phyloP scores from a whole-genome alignment of 2,888 invertebrate species.

The Andrena marginata region DNA sequence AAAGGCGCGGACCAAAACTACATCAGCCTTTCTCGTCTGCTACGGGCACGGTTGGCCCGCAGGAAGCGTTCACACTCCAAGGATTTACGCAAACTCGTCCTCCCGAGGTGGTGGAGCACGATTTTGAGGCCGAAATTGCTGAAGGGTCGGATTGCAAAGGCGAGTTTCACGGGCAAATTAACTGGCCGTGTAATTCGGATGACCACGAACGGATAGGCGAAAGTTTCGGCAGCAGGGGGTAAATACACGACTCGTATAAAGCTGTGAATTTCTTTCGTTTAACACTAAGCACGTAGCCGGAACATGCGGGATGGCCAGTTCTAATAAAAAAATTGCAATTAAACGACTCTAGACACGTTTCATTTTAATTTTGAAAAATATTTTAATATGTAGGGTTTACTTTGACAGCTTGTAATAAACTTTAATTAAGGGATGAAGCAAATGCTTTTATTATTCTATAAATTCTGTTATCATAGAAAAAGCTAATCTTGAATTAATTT shows the following conservation, averaged over 20 bases:
- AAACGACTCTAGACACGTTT: too few relatives aligned
- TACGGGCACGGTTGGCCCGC: slow-evolving; percentile 20
- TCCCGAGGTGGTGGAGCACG: slow-evolving; percentile 13
- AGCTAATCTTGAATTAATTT: too few relatives aligned
- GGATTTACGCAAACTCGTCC: slow-evolving; percentile 41
- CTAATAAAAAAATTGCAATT: too few relatives aligned
- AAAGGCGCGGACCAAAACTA: not conserved
- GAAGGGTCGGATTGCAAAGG: slow-evolving; percentile 53
- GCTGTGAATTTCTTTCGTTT: slow-evolving; percentile 36
- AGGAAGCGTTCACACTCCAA: slow-evolving; percentile 45
- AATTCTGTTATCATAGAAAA: too few relatives aligned
- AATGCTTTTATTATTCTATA: too few relatives aligned
- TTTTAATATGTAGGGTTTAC: too few relatives aligned
- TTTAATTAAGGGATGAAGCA: too few relatives aligned
- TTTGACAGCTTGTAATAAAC: too few relatives aligned
- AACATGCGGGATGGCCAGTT: not conserved
- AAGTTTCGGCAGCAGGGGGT: slow-evolving; percentile 18
- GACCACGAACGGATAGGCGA: slow-evolving; percentile 40
- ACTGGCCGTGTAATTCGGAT: slow-evolving; percentile 62
- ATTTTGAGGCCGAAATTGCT: slow-evolving; percentile 50
- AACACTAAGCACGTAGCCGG: not conserved
- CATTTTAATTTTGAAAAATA: too few relatives aligned
- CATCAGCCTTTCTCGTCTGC: slow-evolving; percentile 21
- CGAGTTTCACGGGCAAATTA: slow-evolving; percentile 60
- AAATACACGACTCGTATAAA: slow-evolving; percentile 10